Conservation (phyloP, 64 coral and sea anemone genomes). For the Astreopora myriophthalma region DNA sequence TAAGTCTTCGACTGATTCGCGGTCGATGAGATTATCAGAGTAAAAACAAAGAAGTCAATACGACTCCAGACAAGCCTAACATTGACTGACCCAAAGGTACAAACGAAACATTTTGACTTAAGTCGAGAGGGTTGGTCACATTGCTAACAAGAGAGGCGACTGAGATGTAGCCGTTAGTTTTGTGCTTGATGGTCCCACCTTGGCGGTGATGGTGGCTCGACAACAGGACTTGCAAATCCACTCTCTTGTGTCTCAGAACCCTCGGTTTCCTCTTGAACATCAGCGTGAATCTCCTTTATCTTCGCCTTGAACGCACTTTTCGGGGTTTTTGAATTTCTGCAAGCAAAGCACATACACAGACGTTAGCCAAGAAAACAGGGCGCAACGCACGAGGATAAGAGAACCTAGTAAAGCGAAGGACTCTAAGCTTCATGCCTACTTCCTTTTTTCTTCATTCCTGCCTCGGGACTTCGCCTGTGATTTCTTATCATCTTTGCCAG, state of each 20-base stretch:
- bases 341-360: not conserved
- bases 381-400: not conserved
- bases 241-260: not conserved
- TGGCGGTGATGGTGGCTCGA: not conserved
- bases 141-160: not conserved
- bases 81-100: too few relatives aligned
- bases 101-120: too few relatives aligned
- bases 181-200: not conserved
- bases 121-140: too few relatives aligned
- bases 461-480: not conserved
- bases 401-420: not conserved
- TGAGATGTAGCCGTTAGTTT: not conserved
- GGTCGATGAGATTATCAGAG: too few relatives aligned
- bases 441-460: not conserved
- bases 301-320: slow-evolving; percentile 14
- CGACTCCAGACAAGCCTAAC: too few relatives aligned
- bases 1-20: too few relatives aligned
- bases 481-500: slow-evolving; percentile 14
- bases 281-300: not conserved
- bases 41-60: too few relatives aligned
- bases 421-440: not conserved
- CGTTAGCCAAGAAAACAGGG: not conserved
- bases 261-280: not conserved
- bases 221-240: slow-evolving; percentile 27
- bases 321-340: not conserved